These are phyloP conservation scores for Dioctria linearis DNA, from an alignment of 2,888 invertebrate genomes.

Conservation along the genomic window DNA sequence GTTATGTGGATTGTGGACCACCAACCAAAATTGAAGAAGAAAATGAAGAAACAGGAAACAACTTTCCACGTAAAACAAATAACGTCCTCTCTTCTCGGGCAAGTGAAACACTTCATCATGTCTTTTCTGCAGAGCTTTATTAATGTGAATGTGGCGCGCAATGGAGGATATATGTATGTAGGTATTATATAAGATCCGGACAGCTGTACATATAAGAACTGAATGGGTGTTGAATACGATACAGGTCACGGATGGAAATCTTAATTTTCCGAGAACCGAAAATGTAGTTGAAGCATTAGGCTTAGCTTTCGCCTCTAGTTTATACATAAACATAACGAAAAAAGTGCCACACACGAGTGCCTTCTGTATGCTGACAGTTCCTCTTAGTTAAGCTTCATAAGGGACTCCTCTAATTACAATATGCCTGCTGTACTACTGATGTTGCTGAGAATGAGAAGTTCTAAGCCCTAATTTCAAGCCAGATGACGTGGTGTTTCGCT, in stretches of 20 bases:
- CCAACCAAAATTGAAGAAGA: constrained; percentile 19
- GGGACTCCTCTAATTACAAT: constrained; percentile 44
- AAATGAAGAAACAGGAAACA: background rate
- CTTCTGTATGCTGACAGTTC: constrained; percentile 25
- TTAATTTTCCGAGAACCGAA: background rate
- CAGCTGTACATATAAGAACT: background rate
- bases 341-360: constrained; percentile 29
- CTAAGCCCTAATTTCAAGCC: constrained; percentile 22
- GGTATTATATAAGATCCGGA: background rate
- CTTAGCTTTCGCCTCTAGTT: background rate
- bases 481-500: constrained; percentile 34
- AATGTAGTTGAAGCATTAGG: background rate
- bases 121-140: constrained; percentile 42
- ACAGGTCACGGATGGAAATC: constrained; percentile 43
- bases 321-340: constrained; percentile 12
- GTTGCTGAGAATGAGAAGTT: background rate
- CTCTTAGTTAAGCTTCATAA: constrained; percentile 30
- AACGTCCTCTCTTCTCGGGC: constrained; percentile 9
- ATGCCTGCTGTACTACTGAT: background rate
- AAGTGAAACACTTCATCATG: constrained; percentile 41
- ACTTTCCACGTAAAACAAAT: constrained; percentile 40
- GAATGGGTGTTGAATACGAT: background rate
- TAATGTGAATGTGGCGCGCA: constrained; percentile 19
- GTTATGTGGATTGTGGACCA: background rate
- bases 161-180: background rate